Base-by-base conservation (phyloP, 2,888 invertebrate genomes). In the Scaptomyza caliginosa region DNA sequence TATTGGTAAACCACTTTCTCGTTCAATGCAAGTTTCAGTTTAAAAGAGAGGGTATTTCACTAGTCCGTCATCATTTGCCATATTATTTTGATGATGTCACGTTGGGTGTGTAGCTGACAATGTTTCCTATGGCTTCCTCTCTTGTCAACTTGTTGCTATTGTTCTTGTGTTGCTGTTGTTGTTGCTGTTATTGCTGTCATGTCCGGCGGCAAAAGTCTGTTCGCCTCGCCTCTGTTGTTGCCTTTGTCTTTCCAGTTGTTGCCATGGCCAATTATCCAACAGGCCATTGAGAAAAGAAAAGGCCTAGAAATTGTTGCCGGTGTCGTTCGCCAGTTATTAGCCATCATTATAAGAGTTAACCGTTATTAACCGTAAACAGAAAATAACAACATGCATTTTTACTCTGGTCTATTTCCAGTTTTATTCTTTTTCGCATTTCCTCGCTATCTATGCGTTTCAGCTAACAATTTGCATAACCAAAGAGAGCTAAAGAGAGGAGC, bases 121-220 rank as follows among this genome's bases (percentile, higher is more conserved):
- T 46, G 56, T 28, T 77, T 77, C 55, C 62, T 65, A 68, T 68
- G 77, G 74, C 74, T 75, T 77, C 77, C 74, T 75, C 64, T 62
- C 67, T 77, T 74, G 40, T 38, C 46, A 54, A 74, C 67, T 70
- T 73, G 73, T 73, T 75, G 72, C 72, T 69, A 39, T 34, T 64
- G 56, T 38, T 59, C 45, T 60, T 51, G 13, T 10, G n/a, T n/a
- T n/a, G n/a, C n/a, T n/a, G n/a, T n/a, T n/a, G n/a, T n/a, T n/a
- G n/a, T 45, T 40, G 38, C 17, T 62, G 40, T 40, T 58, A 49
- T 42, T 78, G 56, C 26, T 60, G 48, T 56, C 63, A 70, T 74
- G 81, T 80, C 81, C 85, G 81, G 85, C 66, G 63, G 52, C 49
- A 38, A 57, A 64, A 74, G 67, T 60, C 60, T 72, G 46, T 71